phyloP scores from a whole-genome alignment of 2,888 invertebrate genomes.

The Dolichopus griseipennis region DNA sequence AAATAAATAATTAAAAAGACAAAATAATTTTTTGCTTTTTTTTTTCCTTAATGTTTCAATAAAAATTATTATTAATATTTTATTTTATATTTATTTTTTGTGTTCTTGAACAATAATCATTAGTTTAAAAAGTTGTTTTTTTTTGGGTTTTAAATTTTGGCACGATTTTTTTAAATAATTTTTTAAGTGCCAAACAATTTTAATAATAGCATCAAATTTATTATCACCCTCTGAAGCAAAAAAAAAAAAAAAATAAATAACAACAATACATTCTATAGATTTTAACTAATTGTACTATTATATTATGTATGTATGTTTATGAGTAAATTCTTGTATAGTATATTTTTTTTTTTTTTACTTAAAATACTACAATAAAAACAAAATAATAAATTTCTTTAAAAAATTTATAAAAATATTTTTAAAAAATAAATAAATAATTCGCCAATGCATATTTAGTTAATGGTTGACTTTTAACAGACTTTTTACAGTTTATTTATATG shows the following conservation, averaged over 20 bases:
- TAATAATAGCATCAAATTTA: constrained; percentile 3
- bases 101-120: background rate
- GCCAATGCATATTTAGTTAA: no score
- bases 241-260: background rate
- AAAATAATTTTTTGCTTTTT: background rate
- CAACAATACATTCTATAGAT: no score
- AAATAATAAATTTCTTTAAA: no score
- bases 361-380: no score
- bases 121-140: background rate
- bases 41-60: background rate
- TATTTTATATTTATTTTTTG: background rate
- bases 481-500: no score
- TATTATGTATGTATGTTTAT: no score
- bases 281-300: no score
- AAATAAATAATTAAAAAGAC: background rate
- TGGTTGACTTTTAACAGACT: no score
- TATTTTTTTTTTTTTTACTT: no score
- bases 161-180: background rate
- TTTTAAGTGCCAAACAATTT: background rate
- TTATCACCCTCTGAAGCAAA: background rate
- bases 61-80: background rate
- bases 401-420: no score
- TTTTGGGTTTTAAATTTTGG: background rate
- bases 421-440: no score
- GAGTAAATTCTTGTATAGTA: no score